These are phyloP conservation scores for Drosophila mettleri DNA, from an alignment of 2,888 invertebrate species.

Conservation along the genomic window DNA sequence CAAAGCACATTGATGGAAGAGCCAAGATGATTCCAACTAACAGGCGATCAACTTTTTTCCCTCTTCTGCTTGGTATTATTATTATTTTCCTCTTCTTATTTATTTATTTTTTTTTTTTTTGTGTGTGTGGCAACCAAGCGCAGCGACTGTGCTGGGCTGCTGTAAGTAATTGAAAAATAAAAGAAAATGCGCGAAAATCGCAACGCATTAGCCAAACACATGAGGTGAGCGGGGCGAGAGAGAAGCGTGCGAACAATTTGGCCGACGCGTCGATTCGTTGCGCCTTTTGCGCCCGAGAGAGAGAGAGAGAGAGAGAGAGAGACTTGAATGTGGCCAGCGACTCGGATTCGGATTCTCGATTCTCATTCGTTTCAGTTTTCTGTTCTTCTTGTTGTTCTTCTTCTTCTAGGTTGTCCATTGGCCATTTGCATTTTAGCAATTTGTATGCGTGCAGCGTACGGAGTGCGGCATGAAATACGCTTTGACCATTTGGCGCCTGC, in stretches of 20 bases:
- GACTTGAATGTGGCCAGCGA: slow-evolving; percentile 1
- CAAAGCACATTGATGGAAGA: slow-evolving; percentile 53
- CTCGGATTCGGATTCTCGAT: too few species aligned
- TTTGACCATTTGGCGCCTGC: slow-evolving; percentile 71
- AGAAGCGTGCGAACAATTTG: slow-evolving; percentile 79
- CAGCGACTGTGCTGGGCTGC: slow-evolving; percentile 8
- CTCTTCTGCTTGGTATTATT: neutral
- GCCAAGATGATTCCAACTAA: slow-evolving; percentile 26
- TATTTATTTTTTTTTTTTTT: neutral
- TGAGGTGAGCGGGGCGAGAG: slow-evolving; percentile 28
- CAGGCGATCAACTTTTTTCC: slow-evolving; percentile 54
- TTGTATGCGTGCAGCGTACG: slow-evolving; percentile 70
- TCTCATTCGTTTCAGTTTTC: slow-evolving; percentile 12
- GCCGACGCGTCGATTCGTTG: slow-evolving; percentile 60
- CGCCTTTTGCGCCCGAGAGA: slow-evolving; percentile 58
- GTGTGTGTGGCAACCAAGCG: neutral
- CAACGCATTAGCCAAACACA: slow-evolving; percentile 63
- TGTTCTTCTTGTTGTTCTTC: neutral
- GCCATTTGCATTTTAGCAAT: slow-evolving; percentile 54
- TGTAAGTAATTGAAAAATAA: slow-evolving; percentile 60
- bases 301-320: neutral
- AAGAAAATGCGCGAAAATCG: slow-evolving; percentile 70
- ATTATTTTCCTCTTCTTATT: slow-evolving; percentile 46
- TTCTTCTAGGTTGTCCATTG: slow-evolving; percentile 5
- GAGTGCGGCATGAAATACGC: slow-evolving; percentile 58